Conservation (phyloP, 2,888 invertebrate genomes). For the Willowsia nigromaculata region DNA sequence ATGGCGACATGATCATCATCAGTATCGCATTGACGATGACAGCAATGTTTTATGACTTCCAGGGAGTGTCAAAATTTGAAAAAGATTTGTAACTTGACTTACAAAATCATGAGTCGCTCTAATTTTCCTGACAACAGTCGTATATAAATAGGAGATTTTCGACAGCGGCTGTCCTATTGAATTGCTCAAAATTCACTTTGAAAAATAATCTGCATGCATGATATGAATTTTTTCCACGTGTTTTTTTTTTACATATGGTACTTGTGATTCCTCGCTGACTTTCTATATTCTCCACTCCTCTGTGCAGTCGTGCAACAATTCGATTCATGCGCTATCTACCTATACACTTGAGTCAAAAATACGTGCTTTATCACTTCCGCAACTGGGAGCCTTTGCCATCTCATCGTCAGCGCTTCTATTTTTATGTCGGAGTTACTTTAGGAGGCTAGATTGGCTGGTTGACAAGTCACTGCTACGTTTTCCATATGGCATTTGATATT, state of each 20-base stretch:
- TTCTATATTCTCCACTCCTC: not conserved
- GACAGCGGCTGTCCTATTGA: not conserved
- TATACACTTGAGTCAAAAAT: not conserved
- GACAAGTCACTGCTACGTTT: not conserved
- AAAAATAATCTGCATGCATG: not conserved
- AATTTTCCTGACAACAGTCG: not conserved
- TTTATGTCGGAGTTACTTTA: not conserved
- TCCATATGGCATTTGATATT: not conserved
- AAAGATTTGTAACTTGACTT: not conserved
- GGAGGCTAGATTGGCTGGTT: not conserved
- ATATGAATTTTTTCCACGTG: not conserved
- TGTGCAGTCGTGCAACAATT: conserved; percentile 28
- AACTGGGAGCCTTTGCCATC: conserved; percentile 1
- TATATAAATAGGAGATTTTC: not conserved
- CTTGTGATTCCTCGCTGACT: not conserved
- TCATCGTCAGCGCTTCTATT: conserved; percentile 2
- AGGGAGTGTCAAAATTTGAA: conserved; percentile 43
- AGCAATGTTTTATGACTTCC: conserved; percentile 31
- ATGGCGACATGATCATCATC: conserved; percentile 3
- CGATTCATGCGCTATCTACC: not conserved
- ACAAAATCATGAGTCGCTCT: not conserved
- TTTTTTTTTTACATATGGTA: not conserved
- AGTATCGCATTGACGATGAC: not conserved
- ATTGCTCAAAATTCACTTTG: not conserved
- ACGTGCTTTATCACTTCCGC: conserved; percentile 42